phyloP scores from a whole-genome alignment of 2,113 vertebrate species.

The Lepus americanus region DNA sequence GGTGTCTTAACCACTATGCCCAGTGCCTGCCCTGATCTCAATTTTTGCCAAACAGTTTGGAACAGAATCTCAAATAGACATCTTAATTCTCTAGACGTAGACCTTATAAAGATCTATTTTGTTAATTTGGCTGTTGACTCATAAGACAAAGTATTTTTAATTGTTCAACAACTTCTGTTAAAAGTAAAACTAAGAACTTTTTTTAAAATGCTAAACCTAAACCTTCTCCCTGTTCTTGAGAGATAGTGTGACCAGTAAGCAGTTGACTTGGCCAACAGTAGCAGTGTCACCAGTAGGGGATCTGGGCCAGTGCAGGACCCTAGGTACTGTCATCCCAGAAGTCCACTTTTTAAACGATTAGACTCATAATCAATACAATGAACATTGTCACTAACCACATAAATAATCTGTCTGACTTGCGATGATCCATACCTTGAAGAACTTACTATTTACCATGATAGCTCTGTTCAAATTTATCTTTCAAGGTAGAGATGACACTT shows the following conservation, averaged over 20 bases:
- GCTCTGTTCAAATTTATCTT: conserved; percentile 43
- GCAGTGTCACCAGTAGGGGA: not conserved
- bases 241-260: not conserved
- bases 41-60: not conserved
- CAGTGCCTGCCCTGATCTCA: not conserved
- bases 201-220: conserved; percentile 4
- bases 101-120: conserved; percentile 37
- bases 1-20: too few relatives aligned
- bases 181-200: conserved; percentile 32
- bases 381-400: not conserved
- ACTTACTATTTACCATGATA: not conserved
- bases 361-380: not conserved
- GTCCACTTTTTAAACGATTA: conserved; percentile 14
- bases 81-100: conserved; percentile 16
- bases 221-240: not conserved
- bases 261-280: not conserved
- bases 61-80: conserved; percentile 11
- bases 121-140: conserved; percentile 1
- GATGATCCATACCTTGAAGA: not conserved
- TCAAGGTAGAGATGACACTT: not conserved
- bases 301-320: not conserved
- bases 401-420: conserved; percentile 15
- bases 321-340: not conserved
- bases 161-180: conserved; percentile 19
- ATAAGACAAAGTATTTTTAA: conserved; percentile 20